These are phyloP conservation scores for Charaxes varanes DNA, from an alignment of 1,140 invertebrate species.

Conservation along the genomic window DNA sequence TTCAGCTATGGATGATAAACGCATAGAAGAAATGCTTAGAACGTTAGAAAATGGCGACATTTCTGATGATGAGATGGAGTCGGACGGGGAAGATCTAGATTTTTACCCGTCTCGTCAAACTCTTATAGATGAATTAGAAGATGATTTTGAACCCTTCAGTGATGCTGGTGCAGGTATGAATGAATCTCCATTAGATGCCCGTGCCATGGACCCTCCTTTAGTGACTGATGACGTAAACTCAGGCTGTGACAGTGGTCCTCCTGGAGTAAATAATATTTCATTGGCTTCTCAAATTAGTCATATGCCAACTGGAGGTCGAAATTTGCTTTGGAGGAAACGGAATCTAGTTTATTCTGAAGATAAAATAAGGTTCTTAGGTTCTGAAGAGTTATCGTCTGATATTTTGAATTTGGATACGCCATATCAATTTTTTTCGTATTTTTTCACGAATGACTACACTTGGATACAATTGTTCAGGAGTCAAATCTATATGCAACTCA, in stretches of 20 bases:
- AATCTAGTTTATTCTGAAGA: no score
- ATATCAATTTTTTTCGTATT: conserved; percentile 8
- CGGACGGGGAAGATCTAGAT: conserved; percentile 3
- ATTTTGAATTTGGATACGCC: no score
- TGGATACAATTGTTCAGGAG: conserved; percentile 1
- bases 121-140: background rate
- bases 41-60: conserved; percentile 3
- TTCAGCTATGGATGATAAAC: conserved; percentile 3
- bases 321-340: no score
- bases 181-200: no score
- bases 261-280: no score
- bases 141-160: background rate
- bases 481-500: conserved; percentile 6
- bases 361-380: conserved; percentile 1
- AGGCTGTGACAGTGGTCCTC: no score
- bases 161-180: no score
- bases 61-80: background rate
- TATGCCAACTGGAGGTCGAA: no score
- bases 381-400: no score
- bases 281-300: no score
- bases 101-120: conserved; percentile 1
- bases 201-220: no score
- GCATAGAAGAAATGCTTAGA: background rate
- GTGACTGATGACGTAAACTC: no score
- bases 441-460: conserved; percentile 8